Percentiles rank a stretch among this genome's conserved stretches.
Evolutionary conservation across 2,113 vertebrate species (phyloP).

Genomic region (Bagarius yarrelli): DNA sequence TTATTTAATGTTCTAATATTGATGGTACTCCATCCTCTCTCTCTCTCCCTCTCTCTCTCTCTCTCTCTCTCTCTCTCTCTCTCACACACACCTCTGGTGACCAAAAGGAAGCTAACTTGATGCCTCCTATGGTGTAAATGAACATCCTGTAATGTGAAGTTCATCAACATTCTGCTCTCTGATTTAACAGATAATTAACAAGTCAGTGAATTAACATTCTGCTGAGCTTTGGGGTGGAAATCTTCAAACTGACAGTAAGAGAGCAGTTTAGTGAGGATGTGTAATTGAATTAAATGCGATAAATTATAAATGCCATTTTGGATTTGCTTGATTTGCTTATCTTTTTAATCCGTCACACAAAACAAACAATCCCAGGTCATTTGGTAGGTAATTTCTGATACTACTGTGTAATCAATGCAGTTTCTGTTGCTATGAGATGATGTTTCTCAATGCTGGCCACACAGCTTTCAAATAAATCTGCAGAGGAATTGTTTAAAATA

Average conservation of each 20-base stretch:
- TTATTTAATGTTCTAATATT: neutral
- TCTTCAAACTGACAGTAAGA: slow-evolving; percentile 16
- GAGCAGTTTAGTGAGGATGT: slow-evolving; percentile 12
- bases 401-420: neutral
- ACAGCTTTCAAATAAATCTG: neutral
- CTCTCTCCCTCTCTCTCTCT: neutral
- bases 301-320: slow-evolving; percentile 28
- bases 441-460: neutral
- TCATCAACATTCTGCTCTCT: slow-evolving; percentile 58
- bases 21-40: neutral
- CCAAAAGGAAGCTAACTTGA: slow-evolving; percentile 48
- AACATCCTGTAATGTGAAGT: slow-evolving; percentile 51
- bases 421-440: neutral
- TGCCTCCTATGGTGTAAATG: slow-evolving; percentile 56
- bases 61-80: slow-evolving; percentile 2
- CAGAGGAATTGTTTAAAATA: neutral
- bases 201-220: slow-evolving; percentile 55
- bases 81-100: slow-evolving; percentile 40
- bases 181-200: slow-evolving; percentile 52
- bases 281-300: slow-evolving; percentile 34
- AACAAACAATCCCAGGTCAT: slow-evolving; percentile 15
- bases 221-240: slow-evolving; percentile 32
- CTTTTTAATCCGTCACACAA: slow-evolving; percentile 21
- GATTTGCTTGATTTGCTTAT: slow-evolving; percentile 28
- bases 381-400: neutral